These are phyloP conservation scores for Lepisosteus osseus DNA, from an alignment of 2,113 vertebrate genomes.

Conservation along the genomic window DNA sequence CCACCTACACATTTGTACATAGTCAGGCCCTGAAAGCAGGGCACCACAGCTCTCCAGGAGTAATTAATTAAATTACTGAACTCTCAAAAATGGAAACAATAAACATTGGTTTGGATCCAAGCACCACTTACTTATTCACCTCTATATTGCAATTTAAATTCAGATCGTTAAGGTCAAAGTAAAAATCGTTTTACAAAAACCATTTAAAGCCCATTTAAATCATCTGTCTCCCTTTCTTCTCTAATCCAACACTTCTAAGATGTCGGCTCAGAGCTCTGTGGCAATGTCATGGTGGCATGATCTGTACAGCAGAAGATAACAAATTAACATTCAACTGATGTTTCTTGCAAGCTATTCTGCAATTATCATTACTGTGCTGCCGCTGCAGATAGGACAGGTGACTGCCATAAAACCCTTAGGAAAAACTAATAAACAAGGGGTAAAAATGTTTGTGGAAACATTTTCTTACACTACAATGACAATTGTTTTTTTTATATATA, in stretches of 20 bases:
- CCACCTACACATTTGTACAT: background rate
- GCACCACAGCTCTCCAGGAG: background rate
- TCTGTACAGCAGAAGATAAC: constrained; percentile 30
- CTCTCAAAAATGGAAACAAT: constrained; percentile 8
- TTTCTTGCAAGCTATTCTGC: constrained; percentile 43
- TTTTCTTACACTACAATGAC: background rate
- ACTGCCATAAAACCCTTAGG: constrained; percentile 30
- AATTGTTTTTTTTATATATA: too few relatives aligned
- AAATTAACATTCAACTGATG: constrained; percentile 55
- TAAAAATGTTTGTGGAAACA: background rate
- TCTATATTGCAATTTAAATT: background rate
- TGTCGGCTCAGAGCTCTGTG: background rate
- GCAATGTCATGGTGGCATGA: background rate
- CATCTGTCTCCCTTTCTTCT: background rate
- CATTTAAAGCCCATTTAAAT: constrained; percentile 16
- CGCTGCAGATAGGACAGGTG: constrained; percentile 53
- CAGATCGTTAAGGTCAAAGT: background rate
- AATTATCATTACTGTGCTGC: constrained; percentile 51
- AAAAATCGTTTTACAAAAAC: constrained; percentile 8
- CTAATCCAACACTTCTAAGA: background rate
- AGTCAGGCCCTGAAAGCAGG: background rate
- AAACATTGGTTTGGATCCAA: background rate
- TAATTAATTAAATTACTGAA: constrained; percentile 18
- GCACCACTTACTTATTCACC: background rate
- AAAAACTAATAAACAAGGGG: constrained; percentile 7